Base-by-base conservation (phyloP, 2,888 invertebrate genomes). In the Chromoteleia sp. region DNA sequence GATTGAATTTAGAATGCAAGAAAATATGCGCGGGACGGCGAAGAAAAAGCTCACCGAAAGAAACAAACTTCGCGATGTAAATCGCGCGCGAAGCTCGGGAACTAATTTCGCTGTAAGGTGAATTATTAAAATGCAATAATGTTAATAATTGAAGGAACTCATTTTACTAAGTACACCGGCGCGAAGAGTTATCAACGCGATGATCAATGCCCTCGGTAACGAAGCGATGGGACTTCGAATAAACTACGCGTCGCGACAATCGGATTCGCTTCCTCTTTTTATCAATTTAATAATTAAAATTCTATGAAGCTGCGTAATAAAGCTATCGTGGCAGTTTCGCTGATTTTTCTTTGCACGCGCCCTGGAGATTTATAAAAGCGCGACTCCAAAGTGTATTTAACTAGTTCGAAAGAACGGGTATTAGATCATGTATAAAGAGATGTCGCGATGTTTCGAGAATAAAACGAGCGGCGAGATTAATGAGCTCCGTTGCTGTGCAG, bases 211-310 rank as follows among this genome's bases (percentile, higher is more conserved):
- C 4, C 19, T 14, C 19, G 39, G 43, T 73, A 61, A 73, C 30
- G 41, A 73, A 54, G 30, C 43, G 30, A 54, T 15, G 63, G 29
- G 25, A 63, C 52, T 52, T 19, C 15, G 54, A 50, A 73, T 33
- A 73, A 73, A 65, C 56, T 56, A 10, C 39, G 8, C 17, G 39
- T 58, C 54, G 17, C 17, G 52, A 25, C 45, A 68, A 65, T 63
- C 39, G 58, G 17, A 59, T 70, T 65, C 29, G 12, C 56, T 25
- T 65, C 12, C 17, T 36, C 50, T 76, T 63, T 59, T 43, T 21
- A 43, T 56, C 77, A 61, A 56, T 63, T 67, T 50, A 30, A 67
- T 61, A 61, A 59, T 71, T 58, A 81, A 81, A 83, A 52, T 79
- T 79, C n/a, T 45, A 61, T 74, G 41, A 52, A 56, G 71, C 58